phyloP scores from a whole-genome alignment of 2,797 vertebrate genomes.

The Aselliscus stoliczkanus region DNA sequence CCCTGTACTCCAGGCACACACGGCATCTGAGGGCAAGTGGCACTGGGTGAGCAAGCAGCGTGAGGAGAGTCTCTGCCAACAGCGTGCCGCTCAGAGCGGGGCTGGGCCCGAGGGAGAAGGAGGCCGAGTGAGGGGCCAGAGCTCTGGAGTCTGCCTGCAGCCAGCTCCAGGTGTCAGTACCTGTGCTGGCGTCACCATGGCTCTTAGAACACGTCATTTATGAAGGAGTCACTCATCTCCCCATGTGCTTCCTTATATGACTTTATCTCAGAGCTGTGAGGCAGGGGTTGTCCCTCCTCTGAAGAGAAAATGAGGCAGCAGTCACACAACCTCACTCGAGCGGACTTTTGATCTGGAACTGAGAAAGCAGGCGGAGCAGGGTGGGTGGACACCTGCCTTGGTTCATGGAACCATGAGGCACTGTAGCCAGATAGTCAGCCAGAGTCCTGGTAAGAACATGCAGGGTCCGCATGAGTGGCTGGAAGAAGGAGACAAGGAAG shows the following conservation, averaged over 20 bases:
- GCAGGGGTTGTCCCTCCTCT: neutral
- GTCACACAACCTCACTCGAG: neutral
- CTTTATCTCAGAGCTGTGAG: neutral
- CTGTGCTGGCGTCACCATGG: neutral
- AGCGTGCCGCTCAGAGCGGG: rapidly evolving
- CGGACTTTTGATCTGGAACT: neutral
- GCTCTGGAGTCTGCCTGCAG: neutral
- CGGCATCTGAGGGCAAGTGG: rapidly evolving
- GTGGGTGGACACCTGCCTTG: no score
- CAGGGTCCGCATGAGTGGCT: neutral
- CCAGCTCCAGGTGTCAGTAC: neutral
- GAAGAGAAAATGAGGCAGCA: neutral
- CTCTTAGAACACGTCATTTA: neutral
- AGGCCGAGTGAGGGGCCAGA: neutral
- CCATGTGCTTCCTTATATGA: neutral
- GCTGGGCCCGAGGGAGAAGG: neutral
- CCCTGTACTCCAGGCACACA: neutral
- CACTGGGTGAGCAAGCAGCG: no score
- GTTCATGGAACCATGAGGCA: neutral
- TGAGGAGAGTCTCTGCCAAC: neutral
- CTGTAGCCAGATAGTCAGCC: neutral
- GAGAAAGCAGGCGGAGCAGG: rapidly evolving
- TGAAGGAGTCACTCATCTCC: neutral
- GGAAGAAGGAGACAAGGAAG: neutral
- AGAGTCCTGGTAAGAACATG: neutral